Conservation (phyloP, 1,140 invertebrate genomes). For the Saxidomus purpurata region DNA sequence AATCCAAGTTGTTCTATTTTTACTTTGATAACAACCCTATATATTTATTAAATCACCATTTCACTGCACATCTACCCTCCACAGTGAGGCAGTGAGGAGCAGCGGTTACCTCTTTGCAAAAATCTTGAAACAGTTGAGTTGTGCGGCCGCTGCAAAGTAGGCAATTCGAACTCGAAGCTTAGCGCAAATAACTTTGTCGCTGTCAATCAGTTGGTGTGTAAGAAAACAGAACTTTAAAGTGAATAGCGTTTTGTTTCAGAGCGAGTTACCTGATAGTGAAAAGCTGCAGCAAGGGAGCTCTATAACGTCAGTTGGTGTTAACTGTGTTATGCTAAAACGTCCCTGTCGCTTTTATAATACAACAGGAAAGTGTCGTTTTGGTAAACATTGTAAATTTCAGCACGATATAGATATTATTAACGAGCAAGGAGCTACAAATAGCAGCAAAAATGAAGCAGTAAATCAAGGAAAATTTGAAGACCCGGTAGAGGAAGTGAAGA, state of each 20-base stretch:
- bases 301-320: neutral
- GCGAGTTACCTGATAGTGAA: neutral
- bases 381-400: slow-evolving; percentile 67
- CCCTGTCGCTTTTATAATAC: slow-evolving; percentile 66
- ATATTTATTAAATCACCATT: too few relatives aligned
- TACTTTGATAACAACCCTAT: neutral
- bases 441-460: slow-evolving; percentile 50
- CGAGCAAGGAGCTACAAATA: neutral
- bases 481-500: neutral
- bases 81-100: too few relatives aligned
- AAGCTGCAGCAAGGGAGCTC: slow-evolving; percentile 41
- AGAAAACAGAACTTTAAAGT: neutral
- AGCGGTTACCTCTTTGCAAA: neutral
- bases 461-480: neutral
- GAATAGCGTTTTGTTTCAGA: neutral
- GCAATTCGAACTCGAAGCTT: neutral
- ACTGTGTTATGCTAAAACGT: slow-evolving; percentile 64
- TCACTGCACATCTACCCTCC: too few relatives aligned
- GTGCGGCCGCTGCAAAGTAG: neutral
- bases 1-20: neutral
- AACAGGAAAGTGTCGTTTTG: slow-evolving; percentile 69
- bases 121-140: neutral
- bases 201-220: too few relatives aligned
- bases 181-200: too few relatives aligned
- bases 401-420: slow-evolving; percentile 39